Evolutionary conservation across 2,888 invertebrate genomes (phyloP), one percentile per base, ranked within the genome.

Genomic region (Pyrochroa serraticornis): DNA sequence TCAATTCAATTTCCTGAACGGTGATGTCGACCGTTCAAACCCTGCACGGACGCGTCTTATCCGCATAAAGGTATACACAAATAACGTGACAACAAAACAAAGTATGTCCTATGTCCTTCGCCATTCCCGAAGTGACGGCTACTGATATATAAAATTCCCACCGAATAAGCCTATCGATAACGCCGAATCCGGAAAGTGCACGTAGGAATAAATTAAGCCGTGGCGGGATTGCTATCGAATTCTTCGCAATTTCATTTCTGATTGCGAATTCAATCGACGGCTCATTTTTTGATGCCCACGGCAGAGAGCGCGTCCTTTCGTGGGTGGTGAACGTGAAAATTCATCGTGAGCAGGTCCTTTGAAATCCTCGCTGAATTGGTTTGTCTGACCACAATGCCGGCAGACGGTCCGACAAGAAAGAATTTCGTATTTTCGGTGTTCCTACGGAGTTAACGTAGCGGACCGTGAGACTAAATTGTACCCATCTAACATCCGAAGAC

Each of bases 391-490:
- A 56, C 50, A 47, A 48, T 42, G 12, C 39, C 13, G 39, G 43
- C 36, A 34, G 12, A 48, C 45, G 36, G 36, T 7, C 47, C 46
- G 38, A 38, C 36, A 58, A 42, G 54, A 59, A 59, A 59, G 53
- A 51, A 51, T 51, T 43, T 44, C 35, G 46, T 32, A 46, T 51
- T 51, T 52, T 30, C 41, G 37, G 34, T 53, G 48, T 53, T 43
- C 33, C n/a, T 10, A 6, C 31, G 33, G 36, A 46, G 47, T 47
- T 42, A 47, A 55, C 48, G 43, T 48, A 49, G 44, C 50, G 44
- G 38, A 56, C 56, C 56, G 50, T 56, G 50, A 55, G 60, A 59
- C 64, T 63, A 66, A 66, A 67, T 67, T 67, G 62, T 65, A 62
- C 59, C 62, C 60, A 66, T 66, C 55, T 63, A 63, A 63, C 36